Evolutionary conservation across 1,140 invertebrate genomes (phyloP).

Genomic region (Ctenoplectra terminalis): DNA sequence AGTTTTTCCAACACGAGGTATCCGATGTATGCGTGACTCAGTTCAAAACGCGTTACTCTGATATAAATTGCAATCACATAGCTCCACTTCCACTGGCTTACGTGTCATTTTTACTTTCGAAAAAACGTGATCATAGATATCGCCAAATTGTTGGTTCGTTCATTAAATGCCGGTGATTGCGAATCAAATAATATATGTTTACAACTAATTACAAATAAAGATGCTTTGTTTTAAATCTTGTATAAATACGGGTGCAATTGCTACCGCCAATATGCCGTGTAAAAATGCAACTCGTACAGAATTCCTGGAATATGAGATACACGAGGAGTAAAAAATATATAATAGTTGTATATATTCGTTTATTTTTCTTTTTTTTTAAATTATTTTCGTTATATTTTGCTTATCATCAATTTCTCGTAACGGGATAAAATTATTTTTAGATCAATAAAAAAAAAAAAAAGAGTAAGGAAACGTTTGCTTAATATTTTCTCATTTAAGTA

Average conservation of each 20-base stretch:
- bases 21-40: constrained; percentile 4
- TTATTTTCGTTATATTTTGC: neutral
- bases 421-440: neutral
- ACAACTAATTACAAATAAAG: neutral
- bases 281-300: neutral
- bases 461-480: too few relatives aligned
- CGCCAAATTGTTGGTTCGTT: neutral
- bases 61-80: constrained; percentile 26
- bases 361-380: neutral
- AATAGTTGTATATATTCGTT: neutral
- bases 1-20: constrained; percentile 2
- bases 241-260: neutral
- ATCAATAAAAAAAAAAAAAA: too few relatives aligned
- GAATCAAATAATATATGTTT: neutral
- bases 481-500: too few relatives aligned
- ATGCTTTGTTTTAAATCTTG: neutral
- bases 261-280: neutral
- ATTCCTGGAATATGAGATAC: neutral
- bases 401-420: neutral
- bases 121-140: neutral
- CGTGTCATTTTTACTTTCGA: constrained; percentile 16
- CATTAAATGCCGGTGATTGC: neutral
- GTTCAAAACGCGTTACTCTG: neutral
- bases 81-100: neutral
- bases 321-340: neutral